These are phyloP conservation scores for Lamellibrachia columna DNA, from an alignment of 2,888 invertebrate species.

Conservation along the genomic window DNA sequence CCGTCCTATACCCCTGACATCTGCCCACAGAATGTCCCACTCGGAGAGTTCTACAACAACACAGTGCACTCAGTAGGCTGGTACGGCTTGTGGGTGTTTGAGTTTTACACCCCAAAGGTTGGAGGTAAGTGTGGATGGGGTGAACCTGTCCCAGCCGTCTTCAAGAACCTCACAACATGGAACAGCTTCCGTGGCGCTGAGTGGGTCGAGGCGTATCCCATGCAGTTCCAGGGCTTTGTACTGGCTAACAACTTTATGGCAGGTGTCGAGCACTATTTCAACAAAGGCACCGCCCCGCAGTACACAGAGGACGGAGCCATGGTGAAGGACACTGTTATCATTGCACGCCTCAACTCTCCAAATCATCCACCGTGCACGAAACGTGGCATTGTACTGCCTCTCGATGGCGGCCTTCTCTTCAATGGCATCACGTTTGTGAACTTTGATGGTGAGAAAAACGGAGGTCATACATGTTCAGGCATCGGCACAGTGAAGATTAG, in stretches of 20 bases:
- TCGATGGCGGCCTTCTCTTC: constrained; percentile 46
- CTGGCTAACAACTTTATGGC: constrained; percentile 55
- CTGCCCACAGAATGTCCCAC: constrained; percentile 51
- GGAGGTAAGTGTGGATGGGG: constrained; percentile 20
- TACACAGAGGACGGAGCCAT: constrained; percentile 21
- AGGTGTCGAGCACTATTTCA: constrained; percentile 54
- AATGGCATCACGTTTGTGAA: constrained; percentile 49
- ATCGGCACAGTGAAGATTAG: constrained; percentile 29
- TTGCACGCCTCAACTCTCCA: constrained; percentile 17
- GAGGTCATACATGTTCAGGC: background rate
- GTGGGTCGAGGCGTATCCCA: constrained; percentile 52
- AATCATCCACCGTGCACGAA: constrained; percentile 25
- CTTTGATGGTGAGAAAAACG: constrained; percentile 42
- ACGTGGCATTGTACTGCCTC: constrained; percentile 47
- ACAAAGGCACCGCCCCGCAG: background rate
- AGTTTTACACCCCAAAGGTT: constrained; percentile 39
- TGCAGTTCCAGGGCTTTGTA: constrained; percentile 52
- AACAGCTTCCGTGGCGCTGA: constrained; percentile 61
- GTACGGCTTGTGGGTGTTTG: constrained; percentile 62
- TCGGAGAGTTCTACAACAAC: constrained; percentile 56
- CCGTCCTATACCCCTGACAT: constrained; percentile 52
- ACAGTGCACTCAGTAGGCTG: constrained; percentile 60
- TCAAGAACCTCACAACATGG: constrained; percentile 52
- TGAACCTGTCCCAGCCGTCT: constrained; percentile 41
- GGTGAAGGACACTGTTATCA: constrained; percentile 29